Evolutionary conservation across 2,888 invertebrate genomes (phyloP), one percentile per base, ranked within the genome.

Genomic region (Drosophila gaucha): DNA sequence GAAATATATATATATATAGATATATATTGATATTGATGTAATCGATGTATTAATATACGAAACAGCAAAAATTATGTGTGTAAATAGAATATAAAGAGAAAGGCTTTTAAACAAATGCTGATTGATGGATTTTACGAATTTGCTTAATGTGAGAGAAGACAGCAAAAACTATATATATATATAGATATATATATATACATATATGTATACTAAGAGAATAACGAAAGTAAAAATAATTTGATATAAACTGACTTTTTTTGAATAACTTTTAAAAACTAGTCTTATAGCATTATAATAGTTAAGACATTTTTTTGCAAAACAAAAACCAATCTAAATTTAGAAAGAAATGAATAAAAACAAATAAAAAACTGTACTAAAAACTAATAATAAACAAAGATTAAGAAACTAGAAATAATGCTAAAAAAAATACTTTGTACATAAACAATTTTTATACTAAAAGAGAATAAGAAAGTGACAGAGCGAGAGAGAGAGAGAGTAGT

Each of bases 231-330:
- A 57, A 43, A 36, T 30, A 59, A 65, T 41, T 46, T 41, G 9
- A 55, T 43, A 38, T 43, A 43, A 46, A 47, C 41, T 26, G 43
- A 73, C 41, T 50, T 73, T 33, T 74, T 76, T 80, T 72, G 20
- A 39, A 43, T 66, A 62, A 52, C 59, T 67, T 65, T 58, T 68
- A 78, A 84, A 67, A 60, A 68, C 87, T 82, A 86, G 82, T 82
- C 85, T 67, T 46, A 58, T 84, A 86, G 78, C 65, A 74, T 67
- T 80, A 84, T 77, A 62, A 57, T 77, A 86, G 65, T 67, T 83
- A 86, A 83, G 84, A 33, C 33, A 54, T 52, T 57, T 65, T 77
- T 83, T 78, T 67, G 60, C 50, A 55, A 52, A 24, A 22, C 39
- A 20, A 8, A 26, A 39, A 30, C n/a, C 64, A 60, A 60, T 4